Evolutionary conservation across 2,888 invertebrate genomes (phyloP), one percentile per base, ranked within the genome.

Genomic region (Parelbella ahira): DNA sequence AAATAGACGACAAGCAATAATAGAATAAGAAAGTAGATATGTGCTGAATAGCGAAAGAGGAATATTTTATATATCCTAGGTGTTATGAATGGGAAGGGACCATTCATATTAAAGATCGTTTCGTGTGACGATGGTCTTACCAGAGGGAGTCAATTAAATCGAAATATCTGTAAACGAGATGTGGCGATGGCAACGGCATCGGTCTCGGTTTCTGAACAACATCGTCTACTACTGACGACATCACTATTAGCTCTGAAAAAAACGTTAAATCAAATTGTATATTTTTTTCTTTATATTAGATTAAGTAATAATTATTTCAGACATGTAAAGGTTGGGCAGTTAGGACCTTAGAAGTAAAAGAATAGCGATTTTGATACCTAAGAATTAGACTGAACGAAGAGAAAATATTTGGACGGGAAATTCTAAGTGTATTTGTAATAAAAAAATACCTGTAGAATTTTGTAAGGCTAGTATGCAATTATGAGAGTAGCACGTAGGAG

Each of bases 171-270:
- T 73, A 65, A 48, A 64, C 50, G 37, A 82, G 65, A 46, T 82
- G 71, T 39, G 60, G 57, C 6, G 80, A 75, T 9, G 83, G 80
- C 45, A 66, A 56, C 9, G 83, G 82, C 59, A 71, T 67, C 19
- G 77, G 78, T 23, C 61, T 60, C 43, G 68, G 64, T 34, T 21
- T 25, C 25, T 28, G 15, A 49, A 65, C 50, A 45, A 45, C 47
- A 25, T 69, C 73, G 44, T 74, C 65, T 48, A 71, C 72, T 33
- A 81, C 75, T 47, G 83, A 79, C 1, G 81, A 74, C 66, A 79
- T 73, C 56, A 73, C 82, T 66, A 84, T 75, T 47, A 75, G 47
- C 54, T 82, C 83, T 83, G 84, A 58, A 81, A 82, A 41, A 41
- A 39, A 42, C n/a, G 27, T 27, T 32, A 9, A 32, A 28, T 4